Evolutionary conservation across 2,888 invertebrate genomes (phyloP), one percentile per base, ranked within the genome.

Genomic region (Patella depressa): DNA sequence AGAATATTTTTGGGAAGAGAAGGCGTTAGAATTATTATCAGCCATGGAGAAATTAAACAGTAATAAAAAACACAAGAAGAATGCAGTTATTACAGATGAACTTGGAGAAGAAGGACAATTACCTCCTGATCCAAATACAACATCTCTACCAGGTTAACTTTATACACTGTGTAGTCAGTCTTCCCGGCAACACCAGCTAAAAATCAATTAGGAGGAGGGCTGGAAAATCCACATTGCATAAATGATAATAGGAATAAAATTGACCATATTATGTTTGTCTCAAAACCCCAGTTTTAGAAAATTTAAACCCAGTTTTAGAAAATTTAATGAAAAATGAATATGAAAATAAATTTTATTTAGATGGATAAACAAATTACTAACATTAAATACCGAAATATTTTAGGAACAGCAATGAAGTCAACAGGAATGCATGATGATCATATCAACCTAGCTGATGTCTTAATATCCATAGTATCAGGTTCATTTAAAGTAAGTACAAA

Each of bases 401-500:
- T 80, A 81, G 53, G 71, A 72, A 57, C 71, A 15, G 86, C 87
- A 19, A 72, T 76, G 9, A 82, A 81, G 72, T 85, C 86, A 7
- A 71, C 83, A 19, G 81, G 81, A 72, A 72, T 84, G 74, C 85
- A 86, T 78, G 88, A 91, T 84, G 90, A 90, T 57, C 82, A 90
- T 73, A 85, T 90, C 65, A 79, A 84, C 11, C 83, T 90, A 29
- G 89, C 90, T 19, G 89, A 90, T 54, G 88, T 88, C 11, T 82
- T 91, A 11, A 85, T 90, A 81, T 87, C 88, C 19, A 86, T 91
- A 34, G 81, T 90, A 70, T 85, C 82, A 75, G 90, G 89, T 75
- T 86, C 88, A 4, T 90, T 87, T 78, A 81, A 81, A 73, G 90
- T 89, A 77, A 84, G 85, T 81, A 12, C 11, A 45, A 7, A 45